Base-by-base conservation (phyloP, 2,888 invertebrate species). In the Cylloceria caligata region DNA sequence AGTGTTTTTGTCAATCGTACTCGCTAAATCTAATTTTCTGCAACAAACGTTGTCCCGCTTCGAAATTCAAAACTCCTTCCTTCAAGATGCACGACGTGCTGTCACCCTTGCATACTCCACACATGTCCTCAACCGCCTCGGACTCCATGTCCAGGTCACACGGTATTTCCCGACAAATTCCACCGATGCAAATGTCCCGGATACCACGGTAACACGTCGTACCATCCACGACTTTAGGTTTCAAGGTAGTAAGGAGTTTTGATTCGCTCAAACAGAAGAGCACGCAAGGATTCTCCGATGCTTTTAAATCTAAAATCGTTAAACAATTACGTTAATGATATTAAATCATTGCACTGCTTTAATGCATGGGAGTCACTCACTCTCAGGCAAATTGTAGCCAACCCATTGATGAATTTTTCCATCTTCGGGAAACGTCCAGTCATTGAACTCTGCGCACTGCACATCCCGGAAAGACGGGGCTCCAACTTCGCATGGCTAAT, bases 71-170 rank as follows among this genome's bases (percentile, higher is more conserved):
- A 42, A 90, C 89, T 24, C 92, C 93, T 76, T 89, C 89, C 45
- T 89, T 88, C 4, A 93, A 82, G 2, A 86, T 86, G 84, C 93
- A 96, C 9, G 94, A 94, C 5, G 94, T 93, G 85, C 95, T 95
- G 89, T 95, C 94, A 0, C 96, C 95, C 27, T 94, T 95, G 90
- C 95, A 96, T 24, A 95, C 93, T 1, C 95, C 95, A 89, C 95
- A 96, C 76, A 92, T 89, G 88, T 96, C 95, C 88, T 94, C 94
- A 47, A 93, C 92, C 0, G 94, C 94, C 81, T 91, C 90, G 3
- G 94, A 94, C 86, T 94, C 94, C 80, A 94, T 93, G 78, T 93
- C 91, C 91, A 94, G 93, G 89, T 94, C 94, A 91, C 95, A 94
- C 0, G 94, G 94, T 62, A 94, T 93, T 86, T 93, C 93, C 89